phyloP scores from a whole-genome alignment of 2,797 vertebrate species.

The Acrocephalus scirpaceus region DNA sequence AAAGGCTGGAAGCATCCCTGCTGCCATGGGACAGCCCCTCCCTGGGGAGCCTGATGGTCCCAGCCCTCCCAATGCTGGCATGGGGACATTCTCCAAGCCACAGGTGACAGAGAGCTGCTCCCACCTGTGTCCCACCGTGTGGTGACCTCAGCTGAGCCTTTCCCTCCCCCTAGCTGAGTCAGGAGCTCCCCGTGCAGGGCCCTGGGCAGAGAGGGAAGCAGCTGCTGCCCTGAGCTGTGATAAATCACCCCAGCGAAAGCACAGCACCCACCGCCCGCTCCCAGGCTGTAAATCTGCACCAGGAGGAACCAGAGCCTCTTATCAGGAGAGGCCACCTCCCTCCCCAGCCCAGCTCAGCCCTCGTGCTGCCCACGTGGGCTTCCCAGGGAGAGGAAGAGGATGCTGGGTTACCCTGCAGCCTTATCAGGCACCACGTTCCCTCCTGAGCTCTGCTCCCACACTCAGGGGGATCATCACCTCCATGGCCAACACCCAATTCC shows the following conservation, averaged over 20 bases:
- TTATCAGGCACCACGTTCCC: neutral
- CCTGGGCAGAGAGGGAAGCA: neutral
- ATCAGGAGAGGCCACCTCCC: neutral
- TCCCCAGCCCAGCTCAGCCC: neutral
- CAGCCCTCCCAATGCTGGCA: neutral
- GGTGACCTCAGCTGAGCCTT: neutral
- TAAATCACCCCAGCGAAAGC: neutral
- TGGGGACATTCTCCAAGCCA: neutral
- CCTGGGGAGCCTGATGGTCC: rapidly evolving
- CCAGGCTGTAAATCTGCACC: neutral
- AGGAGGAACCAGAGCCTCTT: neutral
- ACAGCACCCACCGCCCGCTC: neutral
- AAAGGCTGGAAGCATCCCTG: neutral
- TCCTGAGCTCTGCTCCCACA: rapidly evolving
- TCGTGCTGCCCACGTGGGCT: neutral
- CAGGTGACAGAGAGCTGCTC: neutral
- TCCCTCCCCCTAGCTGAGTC: neutral
- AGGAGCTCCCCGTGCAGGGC: rapidly evolving
- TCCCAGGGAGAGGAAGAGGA: neutral
- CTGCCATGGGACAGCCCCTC: neutral
- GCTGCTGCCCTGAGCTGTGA: neutral
- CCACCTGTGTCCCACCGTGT: neutral
- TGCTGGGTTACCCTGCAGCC: neutral
- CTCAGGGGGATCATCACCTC: rapidly evolving
- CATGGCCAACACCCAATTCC: neutral